Evolutionary conservation across 2,113 vertebrate genomes (phyloP), one percentile per base, ranked within the genome.

Genomic region (Alosa alosa): DNA sequence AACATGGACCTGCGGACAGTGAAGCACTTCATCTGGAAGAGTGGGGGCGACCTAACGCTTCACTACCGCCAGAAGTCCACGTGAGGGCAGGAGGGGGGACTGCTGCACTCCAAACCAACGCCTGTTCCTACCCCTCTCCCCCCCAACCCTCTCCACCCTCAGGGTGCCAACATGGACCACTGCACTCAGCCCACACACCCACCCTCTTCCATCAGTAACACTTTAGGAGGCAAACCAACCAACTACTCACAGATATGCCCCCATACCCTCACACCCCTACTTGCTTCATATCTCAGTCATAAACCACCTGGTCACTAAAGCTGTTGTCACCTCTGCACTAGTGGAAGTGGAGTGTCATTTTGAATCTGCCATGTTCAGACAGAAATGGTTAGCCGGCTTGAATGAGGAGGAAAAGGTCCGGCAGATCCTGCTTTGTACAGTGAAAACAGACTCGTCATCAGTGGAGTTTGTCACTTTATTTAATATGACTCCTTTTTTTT

Each of bases 1-100:
- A 99, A 99, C 90, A 99, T 99, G 98, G 98, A 99, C 95, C 97
- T 99, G 91, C 95, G 98, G 83, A 99, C 98, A 90, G 95, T 96
- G 84, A 96, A 96, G 93, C 95, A 96, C 92, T 99, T 99, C 96
- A 97, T 99, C 91, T 99, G 98, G 98, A 99, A 99, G 95, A 99
- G 98, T 0, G 98, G 98, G 0, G 98, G 98, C 0, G 98, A 99
- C 91, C 96, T 99, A 92, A 99, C 98, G 0, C 97, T 99, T 88
- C 98, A 99, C 88, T 99, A 99, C 95, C 96, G 97, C 57, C 98
- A 99, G 96, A 99, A 98, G 89, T 98, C 94, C 52, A 96, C 95
- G 93, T 92, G 91, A 92, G 86, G 17, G 8, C 18, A n/a, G 47
- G 78, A 52, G 82, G 31, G 50, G 57, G 22, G 57, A 64, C 57